These are phyloP conservation scores for Corapipo altera DNA, from an alignment of 2,113 vertebrate genomes.

Conservation along the genomic window DNA sequence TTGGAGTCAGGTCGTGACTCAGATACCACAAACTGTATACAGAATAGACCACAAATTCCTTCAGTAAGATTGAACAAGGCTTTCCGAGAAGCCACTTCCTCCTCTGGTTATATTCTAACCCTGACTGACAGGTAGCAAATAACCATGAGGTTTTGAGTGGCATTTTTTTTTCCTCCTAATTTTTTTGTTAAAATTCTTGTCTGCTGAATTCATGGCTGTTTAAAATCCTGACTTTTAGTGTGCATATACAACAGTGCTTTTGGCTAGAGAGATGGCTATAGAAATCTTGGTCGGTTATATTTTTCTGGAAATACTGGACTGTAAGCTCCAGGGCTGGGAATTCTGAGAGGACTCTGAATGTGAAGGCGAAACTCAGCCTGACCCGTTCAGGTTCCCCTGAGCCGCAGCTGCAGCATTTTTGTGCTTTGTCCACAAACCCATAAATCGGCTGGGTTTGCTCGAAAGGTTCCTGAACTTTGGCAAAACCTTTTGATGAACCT, in stretches of 20 bases:
- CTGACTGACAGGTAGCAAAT: slow-evolving; percentile 44
- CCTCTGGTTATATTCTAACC: background rate
- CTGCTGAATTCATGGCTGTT: background rate
- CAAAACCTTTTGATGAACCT: slow-evolving; percentile 54
- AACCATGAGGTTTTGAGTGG: background rate
- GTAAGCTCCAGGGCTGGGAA: background rate
- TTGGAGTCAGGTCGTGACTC: slow-evolving; percentile 37
- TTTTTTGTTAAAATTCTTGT: background rate
- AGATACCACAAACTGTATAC: slow-evolving; percentile 61
- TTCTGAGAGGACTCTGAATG: background rate
- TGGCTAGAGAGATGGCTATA: background rate
- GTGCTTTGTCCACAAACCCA: background rate
- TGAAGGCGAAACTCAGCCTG: background rate
- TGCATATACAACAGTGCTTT: background rate
- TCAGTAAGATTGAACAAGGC: slow-evolving; percentile 18
- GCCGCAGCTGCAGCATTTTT: background rate
- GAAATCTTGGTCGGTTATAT: background rate
- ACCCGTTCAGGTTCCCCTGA: background rate
- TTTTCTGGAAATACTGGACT: background rate
- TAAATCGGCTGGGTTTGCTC: slow-evolving; percentile 3
- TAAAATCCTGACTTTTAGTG: background rate
- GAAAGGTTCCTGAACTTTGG: slow-evolving; percentile 9
- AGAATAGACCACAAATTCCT: slow-evolving; percentile 61
- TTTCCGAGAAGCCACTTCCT: slow-evolving; percentile 60
- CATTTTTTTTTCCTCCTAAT: background rate